Conservation (phyloP, 2,113 vertebrate genomes). For the Hippopotamus amphibius region DNA sequence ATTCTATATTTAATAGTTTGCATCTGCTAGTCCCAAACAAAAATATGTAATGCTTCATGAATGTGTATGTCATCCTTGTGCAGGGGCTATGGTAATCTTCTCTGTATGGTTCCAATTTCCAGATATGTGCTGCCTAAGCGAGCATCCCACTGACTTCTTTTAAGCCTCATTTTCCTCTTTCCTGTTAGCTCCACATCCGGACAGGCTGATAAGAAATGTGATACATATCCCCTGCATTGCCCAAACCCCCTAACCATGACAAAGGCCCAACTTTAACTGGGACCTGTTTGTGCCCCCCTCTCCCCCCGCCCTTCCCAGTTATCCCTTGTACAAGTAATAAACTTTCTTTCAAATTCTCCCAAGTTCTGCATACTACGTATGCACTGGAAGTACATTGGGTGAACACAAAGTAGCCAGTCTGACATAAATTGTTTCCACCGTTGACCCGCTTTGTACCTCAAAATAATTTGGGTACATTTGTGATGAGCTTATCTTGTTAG, state of each 20-base stretch:
- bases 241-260: rapidly evolving
- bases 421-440: background rate
- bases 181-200: background rate
- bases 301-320: background rate
- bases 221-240: rapidly evolving
- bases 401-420: background rate
- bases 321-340: background rate
- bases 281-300: background rate
- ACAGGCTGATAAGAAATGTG: background rate
- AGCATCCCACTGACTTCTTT: background rate
- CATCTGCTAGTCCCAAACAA: background rate
- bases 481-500: background rate
- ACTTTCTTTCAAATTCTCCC: background rate
- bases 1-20: background rate
- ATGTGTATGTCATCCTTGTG: background rate
- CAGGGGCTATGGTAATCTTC: background rate
- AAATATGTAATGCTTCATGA: background rate
- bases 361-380: background rate
- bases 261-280: background rate
- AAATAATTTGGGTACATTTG: background rate
- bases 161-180: background rate
- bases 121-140: background rate
- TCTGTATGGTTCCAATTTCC: background rate
- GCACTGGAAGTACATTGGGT: background rate
- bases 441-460: background rate